Evolutionary conservation across 2,888 invertebrate species (phyloP).

Genomic region (Tolmerus cingulatus): DNA sequence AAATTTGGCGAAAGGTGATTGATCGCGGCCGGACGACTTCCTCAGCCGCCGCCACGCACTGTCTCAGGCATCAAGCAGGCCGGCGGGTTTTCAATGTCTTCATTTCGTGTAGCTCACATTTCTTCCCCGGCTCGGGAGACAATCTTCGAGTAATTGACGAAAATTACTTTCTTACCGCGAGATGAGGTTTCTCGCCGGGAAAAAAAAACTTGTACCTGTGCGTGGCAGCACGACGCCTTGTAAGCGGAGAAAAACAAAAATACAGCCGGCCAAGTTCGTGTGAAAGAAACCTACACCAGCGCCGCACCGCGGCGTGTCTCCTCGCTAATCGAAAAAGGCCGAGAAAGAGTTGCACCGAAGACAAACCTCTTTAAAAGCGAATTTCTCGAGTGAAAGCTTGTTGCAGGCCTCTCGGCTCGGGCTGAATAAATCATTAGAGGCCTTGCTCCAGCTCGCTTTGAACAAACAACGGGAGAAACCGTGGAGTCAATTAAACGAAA

Average conservation of each 20-base stretch:
- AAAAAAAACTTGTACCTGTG: neutral
- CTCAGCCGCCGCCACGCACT: neutral
- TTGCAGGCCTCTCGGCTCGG: neutral
- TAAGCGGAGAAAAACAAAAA: neutral
- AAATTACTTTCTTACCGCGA: constrained; percentile 9
- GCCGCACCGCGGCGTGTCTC: neutral
- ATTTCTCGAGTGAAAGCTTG: constrained; percentile 31
- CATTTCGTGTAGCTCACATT: neutral
- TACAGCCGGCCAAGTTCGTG: neutral
- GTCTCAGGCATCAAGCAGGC: neutral
- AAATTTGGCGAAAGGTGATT: constrained; percentile 4
- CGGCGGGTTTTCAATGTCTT: neutral
- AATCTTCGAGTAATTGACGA: neutral
- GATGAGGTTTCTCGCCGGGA: neutral
- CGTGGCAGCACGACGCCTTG: neutral
- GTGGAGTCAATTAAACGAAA: neutral
- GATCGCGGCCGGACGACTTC: neutral
- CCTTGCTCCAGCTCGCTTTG: neutral
- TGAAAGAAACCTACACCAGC: constrained; percentile 13
- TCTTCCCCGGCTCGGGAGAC: neutral
- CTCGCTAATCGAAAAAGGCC: constrained; percentile 14
- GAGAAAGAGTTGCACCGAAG: constrained; percentile 15
- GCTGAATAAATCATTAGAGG: constrained; percentile 21
- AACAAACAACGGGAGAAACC: constrained; percentile 1
- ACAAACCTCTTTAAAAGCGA: constrained; percentile 28